A percentile compares a stretch with the other conserved stretches of the same genome.
These are phyloP conservation scores for Ridgeia piscesae DNA, from an alignment of 1,140 invertebrate species.

Conservation along the genomic window DNA sequence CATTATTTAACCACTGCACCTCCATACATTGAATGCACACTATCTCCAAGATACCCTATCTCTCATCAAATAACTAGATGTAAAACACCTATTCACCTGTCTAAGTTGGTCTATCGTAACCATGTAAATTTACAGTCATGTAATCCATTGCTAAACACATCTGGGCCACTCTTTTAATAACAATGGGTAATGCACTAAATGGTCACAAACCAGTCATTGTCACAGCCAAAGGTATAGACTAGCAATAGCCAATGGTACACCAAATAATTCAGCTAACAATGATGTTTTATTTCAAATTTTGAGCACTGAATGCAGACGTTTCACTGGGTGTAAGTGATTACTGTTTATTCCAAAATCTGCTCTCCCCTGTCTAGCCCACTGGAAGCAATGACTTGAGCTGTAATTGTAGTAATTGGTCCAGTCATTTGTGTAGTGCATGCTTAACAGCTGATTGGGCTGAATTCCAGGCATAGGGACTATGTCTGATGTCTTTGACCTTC, in stretches of 20 bases:
- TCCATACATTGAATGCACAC: background rate
- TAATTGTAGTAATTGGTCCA: background rate
- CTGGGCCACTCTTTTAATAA: background rate
- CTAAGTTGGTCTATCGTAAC: background rate
- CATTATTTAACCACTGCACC: background rate
- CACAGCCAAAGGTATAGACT: background rate
- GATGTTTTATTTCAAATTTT: background rate
- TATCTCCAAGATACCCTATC: background rate
- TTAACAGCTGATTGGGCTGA: background rate
- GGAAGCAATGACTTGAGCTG: background rate
- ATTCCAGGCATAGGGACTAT: background rate
- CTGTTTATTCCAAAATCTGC: background rate
- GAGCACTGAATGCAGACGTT: background rate
- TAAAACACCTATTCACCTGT: background rate
- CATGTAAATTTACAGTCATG: background rate
- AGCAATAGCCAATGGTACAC: no score
- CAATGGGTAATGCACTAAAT: background rate
- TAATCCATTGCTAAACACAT: background rate
- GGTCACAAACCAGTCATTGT: background rate
- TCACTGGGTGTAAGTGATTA: background rate
- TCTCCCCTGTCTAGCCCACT: background rate
- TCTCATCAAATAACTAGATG: background rate
- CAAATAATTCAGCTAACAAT: background rate
- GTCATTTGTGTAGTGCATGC: background rate
- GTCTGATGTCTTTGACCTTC: background rate